Percentiles rank a stretch among this genome's conserved stretches.
These are phyloP conservation scores for Synergus japonicus DNA, from an alignment of 2,888 invertebrate species.

Conservation along the genomic window DNA sequence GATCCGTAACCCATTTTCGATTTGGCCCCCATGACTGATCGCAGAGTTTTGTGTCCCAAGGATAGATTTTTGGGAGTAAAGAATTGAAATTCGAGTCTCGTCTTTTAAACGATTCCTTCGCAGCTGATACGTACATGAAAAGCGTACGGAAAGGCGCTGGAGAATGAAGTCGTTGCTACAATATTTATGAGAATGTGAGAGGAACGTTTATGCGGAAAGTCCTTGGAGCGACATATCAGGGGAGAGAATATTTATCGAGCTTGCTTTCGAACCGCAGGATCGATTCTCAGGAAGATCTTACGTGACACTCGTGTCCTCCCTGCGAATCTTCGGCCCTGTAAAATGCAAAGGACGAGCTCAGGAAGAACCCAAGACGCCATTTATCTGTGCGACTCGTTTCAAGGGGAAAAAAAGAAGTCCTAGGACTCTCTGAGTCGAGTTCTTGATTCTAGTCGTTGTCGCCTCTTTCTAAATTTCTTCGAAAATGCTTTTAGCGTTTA, in stretches of 20 bases:
- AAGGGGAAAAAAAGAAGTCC: constrained; percentile 35
- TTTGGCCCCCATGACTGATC: not conserved
- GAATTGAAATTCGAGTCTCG: constrained; percentile 66
- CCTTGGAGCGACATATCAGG: constrained; percentile 51
- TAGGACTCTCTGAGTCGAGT: constrained; percentile 40
- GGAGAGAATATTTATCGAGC: constrained; percentile 57
- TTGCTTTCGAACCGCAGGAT: constrained; percentile 54
- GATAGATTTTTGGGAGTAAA: constrained; percentile 53
- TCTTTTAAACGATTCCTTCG: constrained; percentile 50
- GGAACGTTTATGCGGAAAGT: constrained; percentile 53
- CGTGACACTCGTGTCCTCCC: constrained; percentile 54
- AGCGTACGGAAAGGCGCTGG: constrained; percentile 55
- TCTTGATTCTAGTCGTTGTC: constrained; percentile 42
- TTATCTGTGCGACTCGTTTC: not conserved
- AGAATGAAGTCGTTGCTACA: constrained; percentile 55
- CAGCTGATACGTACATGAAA: constrained; percentile 55
- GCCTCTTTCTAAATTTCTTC: constrained; percentile 61
- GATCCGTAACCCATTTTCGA: not conserved
- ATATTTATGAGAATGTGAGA: constrained; percentile 51
- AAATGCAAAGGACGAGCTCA: constrained; percentile 47
- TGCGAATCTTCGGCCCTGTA: constrained; percentile 41
- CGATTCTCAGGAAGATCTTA: constrained; percentile 58
- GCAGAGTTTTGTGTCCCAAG: not conserved
- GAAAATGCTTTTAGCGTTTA: constrained; percentile 70
- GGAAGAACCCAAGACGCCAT: constrained; percentile 27